A percentile compares a stretch with the other conserved stretches of the same genome.
These are phyloP conservation scores for Laupala kohalensis DNA, from an alignment of 1,140 invertebrate genomes.

Conservation along the genomic window DNA sequence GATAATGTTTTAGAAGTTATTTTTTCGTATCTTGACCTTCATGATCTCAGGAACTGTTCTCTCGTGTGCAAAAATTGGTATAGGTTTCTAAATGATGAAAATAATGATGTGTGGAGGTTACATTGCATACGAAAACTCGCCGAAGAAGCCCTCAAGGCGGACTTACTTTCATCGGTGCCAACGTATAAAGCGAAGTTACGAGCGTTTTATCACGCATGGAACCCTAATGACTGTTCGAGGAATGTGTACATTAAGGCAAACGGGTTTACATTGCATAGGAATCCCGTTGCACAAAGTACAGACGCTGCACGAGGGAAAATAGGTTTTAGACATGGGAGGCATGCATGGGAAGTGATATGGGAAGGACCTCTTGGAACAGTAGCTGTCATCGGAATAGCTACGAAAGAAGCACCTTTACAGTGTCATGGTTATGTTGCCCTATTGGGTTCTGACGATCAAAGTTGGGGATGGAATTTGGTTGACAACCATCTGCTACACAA, in stretches of 20 bases:
- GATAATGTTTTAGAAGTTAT: conserved; percentile 82
- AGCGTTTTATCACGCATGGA: conserved; percentile 93
- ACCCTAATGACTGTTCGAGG: conserved; percentile 89
- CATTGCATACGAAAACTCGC: conserved; percentile 79
- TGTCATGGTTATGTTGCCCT: conserved; percentile 91
- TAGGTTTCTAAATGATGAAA: conserved; percentile 79
- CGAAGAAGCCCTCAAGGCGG: conserved; percentile 83
- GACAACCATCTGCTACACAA: conserved; percentile 96
- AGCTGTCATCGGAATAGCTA: conserved; percentile 89
- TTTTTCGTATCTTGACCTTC: conserved; percentile 82
- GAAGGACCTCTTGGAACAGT: conserved; percentile 94
- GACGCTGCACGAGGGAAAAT: conserved; percentile 92
- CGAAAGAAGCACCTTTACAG: conserved; percentile 79
- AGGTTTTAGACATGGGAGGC: conserved; percentile 82
- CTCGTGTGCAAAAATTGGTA: conserved; percentile 92
- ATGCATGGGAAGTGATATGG: conserved; percentile 98
- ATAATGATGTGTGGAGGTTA: conserved; percentile 88
- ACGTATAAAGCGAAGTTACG: conserved; percentile 90
- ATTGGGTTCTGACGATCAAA: conserved; percentile 88
- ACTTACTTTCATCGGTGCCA: conserved; percentile 74
- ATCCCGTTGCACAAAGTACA: conserved; percentile 96
- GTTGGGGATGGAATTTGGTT: conserved; percentile 98
- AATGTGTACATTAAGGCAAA: conserved; percentile 96
- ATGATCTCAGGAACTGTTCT: conserved; percentile 75
- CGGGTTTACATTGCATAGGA: conserved; percentile 93